Percentiles rank a stretch among this genome's conserved stretches.
Evolutionary conservation across 2,888 invertebrate genomes (phyloP).

Genomic region (Aphrophora alni): DNA sequence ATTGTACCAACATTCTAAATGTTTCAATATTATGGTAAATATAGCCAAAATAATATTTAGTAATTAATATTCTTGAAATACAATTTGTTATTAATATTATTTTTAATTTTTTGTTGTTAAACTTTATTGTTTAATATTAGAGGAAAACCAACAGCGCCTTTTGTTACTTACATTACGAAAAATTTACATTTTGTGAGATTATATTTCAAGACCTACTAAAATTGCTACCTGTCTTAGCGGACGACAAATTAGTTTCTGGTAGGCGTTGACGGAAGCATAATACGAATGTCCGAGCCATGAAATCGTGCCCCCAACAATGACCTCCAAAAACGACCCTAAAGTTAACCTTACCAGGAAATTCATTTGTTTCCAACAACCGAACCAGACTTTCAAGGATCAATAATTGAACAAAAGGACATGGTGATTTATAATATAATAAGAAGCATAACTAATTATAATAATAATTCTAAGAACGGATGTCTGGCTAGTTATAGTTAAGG

Average conservation of each 20-base stretch:
- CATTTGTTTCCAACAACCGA: background rate
- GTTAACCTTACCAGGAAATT: background rate
- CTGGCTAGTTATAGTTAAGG: background rate
- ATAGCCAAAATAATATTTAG: no score
- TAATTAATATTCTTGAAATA: no score
- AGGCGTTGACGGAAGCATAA: background rate
- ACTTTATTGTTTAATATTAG: no score
- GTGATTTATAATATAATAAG: slow-evolving; percentile 6
- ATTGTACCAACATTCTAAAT: no score
- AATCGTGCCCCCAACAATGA: background rate
- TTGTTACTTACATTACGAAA: no score
- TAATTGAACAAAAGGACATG: background rate
- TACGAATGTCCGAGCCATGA: background rate
- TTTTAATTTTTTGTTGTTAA: no score
- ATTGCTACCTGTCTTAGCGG: no score
- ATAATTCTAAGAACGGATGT: background rate
- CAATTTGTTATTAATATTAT: no score
- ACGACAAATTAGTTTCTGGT: background rate
- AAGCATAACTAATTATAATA: background rate
- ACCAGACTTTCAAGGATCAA: background rate
- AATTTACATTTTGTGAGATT: no score
- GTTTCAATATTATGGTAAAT: no score
- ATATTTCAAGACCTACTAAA: no score
- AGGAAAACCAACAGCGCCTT: no score
- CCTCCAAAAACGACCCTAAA: background rate